These are phyloP conservation scores for Heliothis peltigera DNA, from an alignment of 2,888 invertebrate species.

Conservation along the genomic window DNA sequence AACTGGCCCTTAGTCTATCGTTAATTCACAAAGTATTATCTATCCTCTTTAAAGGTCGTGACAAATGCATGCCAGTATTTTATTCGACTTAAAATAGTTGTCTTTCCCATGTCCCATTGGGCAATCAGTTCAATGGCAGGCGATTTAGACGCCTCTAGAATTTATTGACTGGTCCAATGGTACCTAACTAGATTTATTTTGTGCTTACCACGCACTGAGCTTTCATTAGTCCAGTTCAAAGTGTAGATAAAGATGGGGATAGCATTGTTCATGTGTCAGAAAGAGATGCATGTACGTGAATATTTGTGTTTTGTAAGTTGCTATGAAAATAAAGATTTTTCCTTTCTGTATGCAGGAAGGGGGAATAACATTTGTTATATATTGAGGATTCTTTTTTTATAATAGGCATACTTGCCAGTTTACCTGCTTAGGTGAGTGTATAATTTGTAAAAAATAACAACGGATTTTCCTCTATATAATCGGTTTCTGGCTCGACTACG, in stretches of 20 bases:
- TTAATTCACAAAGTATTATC: too few species aligned
- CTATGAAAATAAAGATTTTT: background rate
- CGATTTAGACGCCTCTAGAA: slow-evolving; percentile 74
- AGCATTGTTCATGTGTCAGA: slow-evolving; percentile 3
- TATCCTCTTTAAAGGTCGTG: background rate
- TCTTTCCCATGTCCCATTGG: slow-evolving; percentile 62
- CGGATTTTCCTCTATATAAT: too few species aligned
- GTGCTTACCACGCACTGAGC: slow-evolving; percentile 70
- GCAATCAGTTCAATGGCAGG: slow-evolving; percentile 72
- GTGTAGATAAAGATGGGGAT: slow-evolving; percentile 39
- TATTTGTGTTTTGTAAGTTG: slow-evolving; percentile 46
- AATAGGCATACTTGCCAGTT: too few species aligned
- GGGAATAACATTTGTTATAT: background rate
- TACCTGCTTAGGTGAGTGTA: too few species aligned
- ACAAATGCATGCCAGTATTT: slow-evolving; percentile 14
- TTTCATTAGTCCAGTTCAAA: slow-evolving; percentile 53
- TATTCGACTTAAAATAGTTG: slow-evolving; percentile 60
- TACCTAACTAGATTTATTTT: slow-evolving; percentile 76
- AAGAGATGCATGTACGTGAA: slow-evolving; percentile 7
- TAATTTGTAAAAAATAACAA: too few species aligned
- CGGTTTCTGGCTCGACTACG: too few species aligned
- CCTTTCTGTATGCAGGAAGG: background rate
- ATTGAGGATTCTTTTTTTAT: too few species aligned
- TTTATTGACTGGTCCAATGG: slow-evolving; percentile 71
- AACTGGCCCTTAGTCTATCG: too few species aligned